Percentiles rank a stretch among this genome's conserved stretches.
phyloP scores from a whole-genome alignment of 2,113 vertebrate species.

The Gymnobelideus leadbeateri region DNA sequence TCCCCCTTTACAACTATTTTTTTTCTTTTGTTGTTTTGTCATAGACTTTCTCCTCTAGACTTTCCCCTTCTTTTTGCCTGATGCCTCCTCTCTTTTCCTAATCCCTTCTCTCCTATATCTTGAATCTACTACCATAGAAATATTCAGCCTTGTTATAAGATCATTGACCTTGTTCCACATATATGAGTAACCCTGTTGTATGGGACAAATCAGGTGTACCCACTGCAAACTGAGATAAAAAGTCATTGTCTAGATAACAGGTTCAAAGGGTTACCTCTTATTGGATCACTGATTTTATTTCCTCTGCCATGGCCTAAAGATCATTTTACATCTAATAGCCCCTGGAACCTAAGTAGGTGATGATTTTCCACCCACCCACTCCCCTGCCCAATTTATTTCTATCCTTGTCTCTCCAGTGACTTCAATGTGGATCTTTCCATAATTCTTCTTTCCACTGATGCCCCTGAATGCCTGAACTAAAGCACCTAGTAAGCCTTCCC shows the following conservation, averaged over 20 bases:
- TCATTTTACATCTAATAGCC: not conserved
- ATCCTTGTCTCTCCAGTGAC: not conserved
- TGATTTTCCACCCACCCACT: not conserved
- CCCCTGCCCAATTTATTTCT: not conserved
- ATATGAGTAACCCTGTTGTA: not conserved
- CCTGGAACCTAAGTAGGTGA: not conserved
- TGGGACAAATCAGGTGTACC: not conserved
- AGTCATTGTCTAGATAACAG: not conserved
- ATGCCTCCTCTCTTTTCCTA: not conserved
- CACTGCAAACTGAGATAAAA: not conserved
- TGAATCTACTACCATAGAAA: not conserved
- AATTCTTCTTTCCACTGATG: not conserved
- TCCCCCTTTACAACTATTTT: too few relatives aligned
- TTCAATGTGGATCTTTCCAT: not conserved
- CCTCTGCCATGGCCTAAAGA: not conserved
- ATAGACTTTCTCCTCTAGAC: not conserved
- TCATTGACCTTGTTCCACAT: not conserved
- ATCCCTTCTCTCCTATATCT: not conserved
- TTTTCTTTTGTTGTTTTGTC: not conserved
- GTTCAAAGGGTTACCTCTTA: not conserved
- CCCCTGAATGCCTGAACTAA: not conserved
- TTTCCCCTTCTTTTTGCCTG: not conserved
- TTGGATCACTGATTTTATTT: not conserved
- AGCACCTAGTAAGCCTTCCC: not conserved
- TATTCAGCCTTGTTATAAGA: too few relatives aligned